Percentiles rank a stretch among this genome's conserved stretches.
phyloP scores from a whole-genome alignment of 1,140 invertebrate genomes.

The Geopemphigus sp. region DNA sequence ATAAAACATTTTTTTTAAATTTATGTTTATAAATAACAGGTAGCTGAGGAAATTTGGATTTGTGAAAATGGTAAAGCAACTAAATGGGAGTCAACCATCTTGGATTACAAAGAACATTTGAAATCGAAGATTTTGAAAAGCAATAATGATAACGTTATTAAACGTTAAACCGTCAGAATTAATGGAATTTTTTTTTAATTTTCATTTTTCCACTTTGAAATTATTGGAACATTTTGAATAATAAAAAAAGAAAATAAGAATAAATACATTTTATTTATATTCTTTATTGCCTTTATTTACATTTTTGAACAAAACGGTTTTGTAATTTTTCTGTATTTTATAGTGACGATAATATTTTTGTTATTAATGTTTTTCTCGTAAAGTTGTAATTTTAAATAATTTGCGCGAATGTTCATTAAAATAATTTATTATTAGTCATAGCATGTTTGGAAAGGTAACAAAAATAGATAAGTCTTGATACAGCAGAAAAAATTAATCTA shows the following conservation, averaged over 20 bases:
- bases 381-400: no score
- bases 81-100: conserved; percentile 95
- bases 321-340: not conserved
- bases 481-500: no score
- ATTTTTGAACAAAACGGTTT: not conserved
- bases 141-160: not conserved
- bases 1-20: no score
- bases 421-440: no score
- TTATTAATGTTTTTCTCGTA: no score
- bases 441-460: no score
- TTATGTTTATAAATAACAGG: conserved; percentile 62
- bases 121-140: conserved; percentile 68
- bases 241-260: conserved; percentile 15
- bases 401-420: no score
- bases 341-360: no score
- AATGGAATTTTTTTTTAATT: no score
- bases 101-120: conserved; percentile 93
- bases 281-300: not conserved
- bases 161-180: conserved; percentile 7
- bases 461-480: no score
- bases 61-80: conserved; percentile 95
- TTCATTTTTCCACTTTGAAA: conserved; percentile 31
- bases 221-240: conserved; percentile 16
- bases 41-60: conserved; percentile 98
- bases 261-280: conserved; percentile 8